Evolutionary conservation across 2,888 invertebrate genomes (phyloP), one percentile per base, ranked within the genome.

Genomic region (Habroteleia sp.): DNA sequence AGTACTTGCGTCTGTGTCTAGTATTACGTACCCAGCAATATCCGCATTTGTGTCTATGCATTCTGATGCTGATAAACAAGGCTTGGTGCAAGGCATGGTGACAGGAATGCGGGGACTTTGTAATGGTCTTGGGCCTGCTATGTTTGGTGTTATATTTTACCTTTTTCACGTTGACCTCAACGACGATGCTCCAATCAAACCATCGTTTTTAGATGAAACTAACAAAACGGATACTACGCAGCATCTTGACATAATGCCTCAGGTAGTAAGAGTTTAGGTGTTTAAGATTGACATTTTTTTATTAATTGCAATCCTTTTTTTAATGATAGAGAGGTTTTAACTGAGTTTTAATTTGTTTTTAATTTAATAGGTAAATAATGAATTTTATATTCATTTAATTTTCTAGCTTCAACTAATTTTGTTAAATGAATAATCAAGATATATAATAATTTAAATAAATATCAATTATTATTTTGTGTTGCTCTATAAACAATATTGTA

Each of bases 61-160:
- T 89, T 97, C 98, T 77, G 95, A 97, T 84, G 95, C 96, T n/a
- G 99, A 99, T 89, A 94, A 97, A 85, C 99, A 99, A 91, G 99
- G 96, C 65, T 93, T 96, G 25, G 96, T 96, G 69, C 97, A 98
- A 90, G 99, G 99, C 76, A 97, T 99, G 93, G 97, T 99, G 48
- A 99, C 99, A 0, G 99, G 99, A 7, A 98, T 99, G 92, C 91
- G 99, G 76, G 99, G 99, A 0, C 92, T 99, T 46, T 99, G 99
- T 87, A 98, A 98, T 87, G 99, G 99, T 8, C 92, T 99, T 48
- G 99, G 99, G 0, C 99, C 99, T 0, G 99, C 99, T 35, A 95
- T 99, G 92, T 99, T 97, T 88, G 99, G 99, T 10, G 94, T 99
- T 80, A 96, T 99, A 83, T 99, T 99, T 91, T 99, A 98, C 90